phyloP scores from a whole-genome alignment of 2,797 vertebrate genomes.

The Spizella passerina region DNA sequence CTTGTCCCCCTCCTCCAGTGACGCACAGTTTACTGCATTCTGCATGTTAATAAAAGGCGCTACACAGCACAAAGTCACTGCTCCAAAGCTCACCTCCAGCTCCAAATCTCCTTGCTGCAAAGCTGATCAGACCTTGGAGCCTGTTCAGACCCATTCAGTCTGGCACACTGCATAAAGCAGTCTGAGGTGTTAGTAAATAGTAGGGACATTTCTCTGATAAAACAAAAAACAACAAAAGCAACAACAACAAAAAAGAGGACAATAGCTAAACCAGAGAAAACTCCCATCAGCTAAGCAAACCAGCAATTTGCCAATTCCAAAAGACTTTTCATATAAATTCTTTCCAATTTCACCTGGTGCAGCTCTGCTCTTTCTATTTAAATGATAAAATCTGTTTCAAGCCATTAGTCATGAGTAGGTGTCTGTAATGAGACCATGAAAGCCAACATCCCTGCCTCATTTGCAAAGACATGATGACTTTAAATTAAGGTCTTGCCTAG shows the following conservation, averaged over 20 bases:
- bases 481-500: not conserved
- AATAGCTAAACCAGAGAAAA: not conserved
- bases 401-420: slow-evolving; percentile 25
- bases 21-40: not conserved
- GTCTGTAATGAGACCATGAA: slow-evolving; percentile 10
- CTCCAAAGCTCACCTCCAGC: slow-evolving; percentile 37
- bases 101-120: slow-evolving; percentile 31
- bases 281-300: not conserved
- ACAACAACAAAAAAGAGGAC: not conserved
- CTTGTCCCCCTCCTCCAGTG: not conserved
- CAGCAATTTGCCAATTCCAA: not conserved
- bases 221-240: not conserved
- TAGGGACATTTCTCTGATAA: not conserved
- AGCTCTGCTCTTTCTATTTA: not conserved
- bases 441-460: not conserved
- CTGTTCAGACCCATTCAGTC: slow-evolving; percentile 25
- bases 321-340: not conserved
- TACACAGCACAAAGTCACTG: slow-evolving; percentile 23
- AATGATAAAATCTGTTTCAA: slow-evolving; percentile 28
- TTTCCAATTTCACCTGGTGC: not conserved
- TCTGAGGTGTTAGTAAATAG: not conserved
- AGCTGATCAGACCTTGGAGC: slow-evolving; percentile 39
- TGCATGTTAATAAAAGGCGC: slow-evolving; percentile 27
- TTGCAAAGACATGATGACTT: not conserved
- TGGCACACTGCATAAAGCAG: slow-evolving; percentile 7